Evolutionary conservation across 2,797 vertebrate genomes (phyloP), one percentile per base, ranked within the genome.

Genomic region (Lateolabrax maculatus): DNA sequence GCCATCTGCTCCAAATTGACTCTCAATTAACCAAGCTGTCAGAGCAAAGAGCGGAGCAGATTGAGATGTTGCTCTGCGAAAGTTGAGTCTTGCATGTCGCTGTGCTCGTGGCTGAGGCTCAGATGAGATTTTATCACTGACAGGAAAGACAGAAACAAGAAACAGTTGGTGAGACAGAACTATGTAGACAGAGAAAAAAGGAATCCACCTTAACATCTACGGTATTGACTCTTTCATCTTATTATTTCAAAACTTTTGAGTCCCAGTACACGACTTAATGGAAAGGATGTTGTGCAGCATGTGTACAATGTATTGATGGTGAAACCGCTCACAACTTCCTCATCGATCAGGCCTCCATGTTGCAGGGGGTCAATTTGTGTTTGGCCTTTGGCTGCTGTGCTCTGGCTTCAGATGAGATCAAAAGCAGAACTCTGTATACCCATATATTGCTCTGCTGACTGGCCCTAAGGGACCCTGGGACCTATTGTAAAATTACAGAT

Each of bases 1-100:
- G 63, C 91, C 90, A 92, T 91, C 89, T 92, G 93, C 76, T 90
- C 75, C 58, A 85, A 87, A 91, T 77, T 85, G 81, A 90, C 83
- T 88, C 84, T 88, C 80, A 88, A 75, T 92, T 90, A 91, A 80
- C 65, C 37, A 85, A 63, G 68, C 71, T 48, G 68, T 68, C 65
- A 19, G 71, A 36, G 73, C 78, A 64, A 31, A 82, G 68, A 69
- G 58, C 72, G 2, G 41, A 3, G 75, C 67, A 53, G 72, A 71
- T 3, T 78, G 66, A 80, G 64, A 73, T 37, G 75, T 58, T 29
- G 56, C 25, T 27, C 25, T 62, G 62, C 9, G 34, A 77, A 71
- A 48, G 79, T 29, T 62, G 44, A 60, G 25, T 67, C 3, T 8
- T 9, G 34, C 36, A 15, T 46, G 65, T 31, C 53, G 21, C 1